Evolutionary conservation across 1,140 invertebrate genomes (phyloP).

Genomic region (Pemphigus obesinymphae): DNA sequence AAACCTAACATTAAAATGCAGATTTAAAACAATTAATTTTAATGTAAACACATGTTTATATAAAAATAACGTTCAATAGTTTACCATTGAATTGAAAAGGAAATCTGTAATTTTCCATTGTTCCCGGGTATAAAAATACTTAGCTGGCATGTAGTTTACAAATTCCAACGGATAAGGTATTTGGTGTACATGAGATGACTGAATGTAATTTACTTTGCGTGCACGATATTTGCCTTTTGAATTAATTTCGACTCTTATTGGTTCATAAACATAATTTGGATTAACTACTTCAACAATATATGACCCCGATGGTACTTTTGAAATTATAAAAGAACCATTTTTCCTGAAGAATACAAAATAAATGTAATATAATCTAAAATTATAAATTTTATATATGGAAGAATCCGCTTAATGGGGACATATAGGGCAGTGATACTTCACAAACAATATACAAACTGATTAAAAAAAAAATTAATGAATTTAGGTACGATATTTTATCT

Average conservation of each 20-base stretch:
- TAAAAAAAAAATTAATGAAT: no score
- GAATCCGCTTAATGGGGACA: no score
- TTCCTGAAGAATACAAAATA: conserved; percentile 55
- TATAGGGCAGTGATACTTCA: no score
- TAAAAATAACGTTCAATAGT: neutral
- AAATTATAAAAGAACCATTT: conserved; percentile 89
- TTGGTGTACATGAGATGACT: conserved; percentile 80
- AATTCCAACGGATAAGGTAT: conserved; percentile 87
- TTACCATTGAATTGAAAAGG: conserved; percentile 90
- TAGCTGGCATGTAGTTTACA: conserved; percentile 71
- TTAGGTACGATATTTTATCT: no score
- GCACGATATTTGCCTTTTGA: conserved; percentile 94
- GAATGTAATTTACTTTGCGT: conserved; percentile 89
- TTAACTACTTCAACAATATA: conserved; percentile 91
- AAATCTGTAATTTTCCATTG: conserved; percentile 94
- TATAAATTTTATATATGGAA: no score
- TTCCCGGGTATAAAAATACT: conserved; percentile 90
- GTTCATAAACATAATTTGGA: conserved; percentile 87
- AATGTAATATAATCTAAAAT: no score
- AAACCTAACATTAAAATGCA: conserved; percentile 55
- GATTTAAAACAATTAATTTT: conserved; percentile 8
- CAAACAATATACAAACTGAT: no score
- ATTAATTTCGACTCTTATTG: conserved; percentile 89
- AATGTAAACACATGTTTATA: neutral
- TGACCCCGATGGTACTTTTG: conserved; percentile 87